Evolutionary conservation across 2,797 vertebrate genomes (phyloP).

Genomic region (Rachycentron canadum): DNA sequence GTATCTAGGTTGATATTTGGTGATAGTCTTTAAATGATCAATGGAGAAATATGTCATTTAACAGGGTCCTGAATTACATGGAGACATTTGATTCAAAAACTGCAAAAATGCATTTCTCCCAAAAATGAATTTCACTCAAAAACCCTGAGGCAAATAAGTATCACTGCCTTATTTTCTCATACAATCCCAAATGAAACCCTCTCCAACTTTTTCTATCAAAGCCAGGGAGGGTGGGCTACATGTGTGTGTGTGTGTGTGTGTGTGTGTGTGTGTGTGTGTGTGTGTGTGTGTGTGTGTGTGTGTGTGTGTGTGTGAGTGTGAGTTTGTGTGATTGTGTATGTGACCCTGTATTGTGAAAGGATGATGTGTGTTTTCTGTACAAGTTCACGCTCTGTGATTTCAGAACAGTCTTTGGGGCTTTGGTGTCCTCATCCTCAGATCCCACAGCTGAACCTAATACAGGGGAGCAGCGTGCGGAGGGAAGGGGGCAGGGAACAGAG

Average conservation of each 20-base stretch:
- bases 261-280: constrained; percentile 8
- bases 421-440: constrained; percentile 70
- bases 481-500: constrained; percentile 61
- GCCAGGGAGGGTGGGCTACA: neutral
- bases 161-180: constrained; percentile 35
- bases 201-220: constrained; percentile 36
- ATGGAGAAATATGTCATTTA: constrained; percentile 19
- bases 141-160: constrained; percentile 39
- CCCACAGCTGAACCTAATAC: constrained; percentile 65
- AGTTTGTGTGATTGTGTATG: constrained; percentile 12
- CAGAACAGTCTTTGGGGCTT: constrained; percentile 74
- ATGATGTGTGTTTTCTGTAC: constrained; percentile 66
- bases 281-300: constrained; percentile 13
- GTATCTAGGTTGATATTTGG: neutral
- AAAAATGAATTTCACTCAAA: constrained; percentile 37
- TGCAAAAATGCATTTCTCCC: constrained; percentile 24
- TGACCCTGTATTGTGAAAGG: constrained; percentile 49
- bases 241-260: constrained; percentile 14
- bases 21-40: constrained; percentile 21
- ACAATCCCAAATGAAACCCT: constrained; percentile 43
- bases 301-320: constrained; percentile 16
- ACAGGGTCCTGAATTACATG: constrained; percentile 4
- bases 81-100: constrained; percentile 25
- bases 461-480: constrained; percentile 39
- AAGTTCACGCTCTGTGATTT: constrained; percentile 72